phyloP scores from a whole-genome alignment of 2,888 invertebrate species.

The Amblyjoppa proteus region DNA sequence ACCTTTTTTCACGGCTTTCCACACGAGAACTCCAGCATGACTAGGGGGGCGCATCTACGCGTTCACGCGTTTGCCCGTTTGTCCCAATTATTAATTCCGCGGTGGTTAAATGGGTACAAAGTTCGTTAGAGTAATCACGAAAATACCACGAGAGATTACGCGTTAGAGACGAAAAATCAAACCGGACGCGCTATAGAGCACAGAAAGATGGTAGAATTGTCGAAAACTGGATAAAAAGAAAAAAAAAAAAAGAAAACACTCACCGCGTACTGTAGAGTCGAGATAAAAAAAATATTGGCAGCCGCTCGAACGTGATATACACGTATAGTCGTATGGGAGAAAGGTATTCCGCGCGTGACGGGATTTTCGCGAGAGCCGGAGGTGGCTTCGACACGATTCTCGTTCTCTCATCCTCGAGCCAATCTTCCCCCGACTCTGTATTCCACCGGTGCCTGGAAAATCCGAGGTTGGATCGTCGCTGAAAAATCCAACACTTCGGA shows the following conservation, averaged over 20 bases:
- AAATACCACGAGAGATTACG: background rate
- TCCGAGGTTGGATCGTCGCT: constrained; percentile 3
- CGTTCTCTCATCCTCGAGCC: constrained; percentile 33
- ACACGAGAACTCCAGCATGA: no score
- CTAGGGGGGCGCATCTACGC: background rate
- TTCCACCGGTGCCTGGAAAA: constrained; percentile 32
- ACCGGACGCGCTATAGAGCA: background rate
- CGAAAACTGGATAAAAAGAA: background rate
- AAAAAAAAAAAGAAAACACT: background rate
- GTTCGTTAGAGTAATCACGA: background rate
- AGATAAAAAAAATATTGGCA: constrained; percentile 19
- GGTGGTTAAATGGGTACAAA: background rate
- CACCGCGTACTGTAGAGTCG: background rate
- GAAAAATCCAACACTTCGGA: constrained; percentile 7
- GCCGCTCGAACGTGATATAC: constrained; percentile 37
- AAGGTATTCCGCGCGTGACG: constrained; percentile 44
- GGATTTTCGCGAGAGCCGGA: constrained; percentile 31
- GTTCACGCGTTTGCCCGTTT: background rate
- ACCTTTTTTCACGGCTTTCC: no score
- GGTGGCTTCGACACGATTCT: constrained; percentile 41
- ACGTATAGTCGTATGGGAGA: background rate
- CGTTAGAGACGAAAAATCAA: constrained; percentile 10
- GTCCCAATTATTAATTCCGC: background rate
- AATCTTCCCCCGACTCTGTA: constrained; percentile 41
- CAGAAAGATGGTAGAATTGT: background rate